These are phyloP conservation scores for Eupeodes luniger DNA, from an alignment of 2,888 invertebrate genomes.

Conservation along the genomic window DNA sequence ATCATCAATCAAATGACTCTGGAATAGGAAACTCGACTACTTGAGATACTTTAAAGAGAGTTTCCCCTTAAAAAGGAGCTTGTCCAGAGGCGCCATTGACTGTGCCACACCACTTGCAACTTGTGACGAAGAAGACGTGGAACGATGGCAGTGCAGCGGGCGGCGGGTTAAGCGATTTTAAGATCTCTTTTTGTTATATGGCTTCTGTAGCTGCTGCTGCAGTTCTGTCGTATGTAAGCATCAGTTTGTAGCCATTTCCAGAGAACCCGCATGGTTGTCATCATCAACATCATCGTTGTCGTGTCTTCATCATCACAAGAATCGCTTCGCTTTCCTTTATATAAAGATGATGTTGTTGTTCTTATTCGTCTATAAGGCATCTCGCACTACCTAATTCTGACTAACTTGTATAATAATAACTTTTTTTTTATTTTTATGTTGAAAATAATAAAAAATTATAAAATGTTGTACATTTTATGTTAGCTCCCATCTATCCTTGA, in stretches of 20 bases:
- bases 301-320: conserved; percentile 50
- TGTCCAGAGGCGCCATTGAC: conserved; percentile 71
- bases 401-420: conserved; percentile 56
- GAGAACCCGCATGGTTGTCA: conserved; percentile 72
- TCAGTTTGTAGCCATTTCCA: conserved; percentile 50
- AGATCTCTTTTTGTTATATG: conserved; percentile 15
- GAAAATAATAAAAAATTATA: conserved; percentile 33
- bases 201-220: conserved; percentile 17
- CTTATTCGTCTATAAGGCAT: background rate
- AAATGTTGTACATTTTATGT: conserved; percentile 41
- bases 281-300: conserved; percentile 49
- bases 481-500: conserved; percentile 55
- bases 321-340: conserved; percentile 40
- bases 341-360: background rate
- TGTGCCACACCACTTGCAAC: conserved; percentile 37
- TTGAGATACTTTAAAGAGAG: conserved; percentile 40
- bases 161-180: conserved; percentile 47
- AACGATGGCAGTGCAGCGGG: background rate
- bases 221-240: too few relatives aligned
- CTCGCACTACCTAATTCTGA: conserved; percentile 65
- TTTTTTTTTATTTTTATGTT: conserved; percentile 3
- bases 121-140: too few relatives aligned
- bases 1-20: conserved; percentile 57
- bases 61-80: conserved; percentile 67
- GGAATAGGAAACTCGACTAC: conserved; percentile 45